Base-by-base conservation (phyloP, 1,140 invertebrate species). In the Teleogryllus occipitalis region DNA sequence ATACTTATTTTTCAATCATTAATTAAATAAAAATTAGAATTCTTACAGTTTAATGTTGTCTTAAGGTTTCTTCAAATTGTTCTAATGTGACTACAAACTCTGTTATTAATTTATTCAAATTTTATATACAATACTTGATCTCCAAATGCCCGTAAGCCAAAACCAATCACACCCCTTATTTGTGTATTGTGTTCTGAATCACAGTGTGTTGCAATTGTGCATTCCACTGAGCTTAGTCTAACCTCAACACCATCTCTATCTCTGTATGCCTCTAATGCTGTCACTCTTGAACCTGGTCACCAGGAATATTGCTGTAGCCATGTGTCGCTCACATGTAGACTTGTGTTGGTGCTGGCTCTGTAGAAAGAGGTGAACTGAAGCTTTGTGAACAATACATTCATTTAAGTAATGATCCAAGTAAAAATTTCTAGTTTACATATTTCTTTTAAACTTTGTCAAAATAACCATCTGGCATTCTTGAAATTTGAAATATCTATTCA, bases 171-270 rank as follows among this genome's bases (percentile, higher is more conserved):
- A 65, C 54, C 54, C 54, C 54, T 65, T 14, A 65, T 65, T 65
- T 65, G 54, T 65, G 54, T 65, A 65, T 65, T 65, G 54, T 65
- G 54, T 65, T 65, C 54, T 65, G 54, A 65, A 65, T 65, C 54
- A 65, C 54, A 65, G 10, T 65, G 54, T 65, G 54, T 65, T 65
- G 54, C 54, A 65, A 65, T 14, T 18, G 18, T 18, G 54, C 54
- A 65, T 65, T 65, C 54, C 54, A 65, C 54, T 65, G 54, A 65
- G 54, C 54, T 65, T 65, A 65, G 54, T 65, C 54, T 65, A 18
- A 65, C 54, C 54, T 65, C 18, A 18, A 65, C 54, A 65, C 54
- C 54, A 65, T 65, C 54, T 65, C 54, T 65, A 14, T 65, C 54
- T 65, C 54, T 65, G 18, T 65, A 14, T 65, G 54, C 54, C 54